Base-by-base conservation (phyloP, 1,140 invertebrate species). In the Oncopodura yosiiana region DNA sequence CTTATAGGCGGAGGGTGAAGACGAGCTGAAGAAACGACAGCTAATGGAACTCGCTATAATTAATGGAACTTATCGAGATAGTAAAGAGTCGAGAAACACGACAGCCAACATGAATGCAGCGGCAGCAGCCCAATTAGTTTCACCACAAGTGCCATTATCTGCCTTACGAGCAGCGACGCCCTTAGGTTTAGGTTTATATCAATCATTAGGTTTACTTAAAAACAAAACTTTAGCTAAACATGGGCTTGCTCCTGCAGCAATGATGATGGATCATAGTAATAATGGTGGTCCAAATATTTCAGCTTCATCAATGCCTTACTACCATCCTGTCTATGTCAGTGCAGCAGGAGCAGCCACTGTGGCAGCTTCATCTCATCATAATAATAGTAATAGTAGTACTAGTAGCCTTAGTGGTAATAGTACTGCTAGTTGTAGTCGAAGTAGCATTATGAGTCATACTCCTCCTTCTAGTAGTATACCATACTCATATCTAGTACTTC, bases 1-100 rank as follows among this genome's bases (percentile, higher is more conserved):
- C 32, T 64, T 72, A 80, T 82, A 98, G 93, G 92, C 93, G 55
- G 94, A 99, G 74, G 96, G 95, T 45, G 94, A 99, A 78, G 96
- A 99, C 77, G 94, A 99, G 71, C 76, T 99, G 65, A 99, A 99
- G 79, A 98, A 97, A 73, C 83, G 94, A 69, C 96, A 99, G 74
- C 78, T 99, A 45, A 99, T 99, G 94, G 95, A 99, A 75, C 77
- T 99, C 70, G 95, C 96, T 64, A 99, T 99, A 63, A 97, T 99
- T 67, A 99, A 99, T 71, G 96, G 96, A 67, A 99, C 96, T 30
- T 99, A 98, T 76, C 82, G 94, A 72, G 94, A 97, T 73, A 91
- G 87, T 39, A 90, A 86, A 67, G 81, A 84, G 65, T 90, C 91
- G 74, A 53, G 63, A 49, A 59, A 57, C 52, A 49, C 46, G 42